Percentiles rank a stretch among this genome's conserved stretches.
These are phyloP conservation scores for Poecilia picta DNA, from an alignment of 2,797 vertebrate genomes.

Conservation along the genomic window DNA sequence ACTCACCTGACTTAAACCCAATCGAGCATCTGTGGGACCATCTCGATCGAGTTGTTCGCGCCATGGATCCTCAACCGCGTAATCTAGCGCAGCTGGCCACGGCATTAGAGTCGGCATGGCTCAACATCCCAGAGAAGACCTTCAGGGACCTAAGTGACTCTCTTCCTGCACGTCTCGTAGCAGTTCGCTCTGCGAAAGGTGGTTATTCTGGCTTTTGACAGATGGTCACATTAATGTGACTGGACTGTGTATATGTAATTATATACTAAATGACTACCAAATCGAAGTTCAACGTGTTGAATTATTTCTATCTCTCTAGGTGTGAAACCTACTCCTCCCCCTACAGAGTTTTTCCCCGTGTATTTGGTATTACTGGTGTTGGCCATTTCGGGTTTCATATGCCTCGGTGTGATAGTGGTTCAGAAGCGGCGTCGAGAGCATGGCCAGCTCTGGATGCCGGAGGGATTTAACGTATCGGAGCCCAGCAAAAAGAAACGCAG, in stretches of 20 bases:
- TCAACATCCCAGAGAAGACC: too few relatives aligned
- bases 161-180: too few relatives aligned
- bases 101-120: too few relatives aligned
- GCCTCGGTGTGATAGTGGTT: slow-evolving; percentile 92
- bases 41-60: too few relatives aligned
- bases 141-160: too few relatives aligned
- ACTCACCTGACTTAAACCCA: too few relatives aligned
- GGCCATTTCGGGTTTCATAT: slow-evolving; percentile 84
- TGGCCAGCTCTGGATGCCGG: slow-evolving; percentile 97
- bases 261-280: background rate
- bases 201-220: too few relatives aligned
- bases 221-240: too few relatives aligned
- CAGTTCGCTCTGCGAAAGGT: too few relatives aligned
- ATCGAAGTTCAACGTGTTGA: background rate
- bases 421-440: slow-evolving; percentile 94
- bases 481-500: slow-evolving; percentile 95
- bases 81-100: too few relatives aligned
- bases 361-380: slow-evolving; percentile 86
- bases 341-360: slow-evolving; percentile 86
- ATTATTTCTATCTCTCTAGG: slow-evolving; percentile 75
- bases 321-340: slow-evolving; percentile 77
- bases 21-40: too few relatives aligned
- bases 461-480: slow-evolving; percentile 92
- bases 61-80: too few relatives aligned
- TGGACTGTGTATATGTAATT: background rate